These are phyloP conservation scores for Podocnemis expansa DNA, from an alignment of 2,113 vertebrate species.

Conservation along the genomic window DNA sequence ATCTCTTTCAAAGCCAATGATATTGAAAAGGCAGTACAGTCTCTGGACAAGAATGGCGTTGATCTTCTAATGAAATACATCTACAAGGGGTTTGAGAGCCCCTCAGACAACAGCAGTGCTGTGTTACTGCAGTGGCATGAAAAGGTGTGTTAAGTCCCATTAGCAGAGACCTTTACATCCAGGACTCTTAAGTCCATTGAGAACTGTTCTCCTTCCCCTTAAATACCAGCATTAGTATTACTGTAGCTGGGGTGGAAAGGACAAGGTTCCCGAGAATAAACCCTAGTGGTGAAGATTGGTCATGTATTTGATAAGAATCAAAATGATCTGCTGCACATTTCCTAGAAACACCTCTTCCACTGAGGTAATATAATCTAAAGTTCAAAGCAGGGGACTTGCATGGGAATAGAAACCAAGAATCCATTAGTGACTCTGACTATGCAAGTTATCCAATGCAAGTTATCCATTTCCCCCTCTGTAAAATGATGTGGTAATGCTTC, in stretches of 20 bases:
- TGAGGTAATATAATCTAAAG: not conserved
- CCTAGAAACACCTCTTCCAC: not conserved
- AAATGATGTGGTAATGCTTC: rapidly evolving
- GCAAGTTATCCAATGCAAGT: not conserved
- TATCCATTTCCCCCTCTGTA: not conserved
- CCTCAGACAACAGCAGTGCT: constrained; percentile 97
- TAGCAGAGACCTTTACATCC: not conserved
- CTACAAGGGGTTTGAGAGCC: constrained; percentile 98
- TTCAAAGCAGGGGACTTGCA: not conserved
- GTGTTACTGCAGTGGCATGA: constrained; percentile 97
- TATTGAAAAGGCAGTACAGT: constrained; percentile 96
- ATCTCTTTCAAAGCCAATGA: constrained; percentile 96
- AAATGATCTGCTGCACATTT: not conserved
- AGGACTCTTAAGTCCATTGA: rapidly evolving
- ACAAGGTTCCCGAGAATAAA: rapidly evolving
- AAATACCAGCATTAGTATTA: rapidly evolving
- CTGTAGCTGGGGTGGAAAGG: not conserved
- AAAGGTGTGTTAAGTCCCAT: constrained; percentile 80
- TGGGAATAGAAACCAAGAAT: not conserved
- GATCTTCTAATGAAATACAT: constrained; percentile 99
- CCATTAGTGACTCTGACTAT: not conserved
- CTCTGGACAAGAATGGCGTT: constrained; percentile 91
- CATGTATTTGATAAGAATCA: not conserved
- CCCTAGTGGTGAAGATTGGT: not conserved
- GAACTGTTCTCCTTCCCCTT: rapidly evolving